phyloP scores from a whole-genome alignment of 2,113 vertebrate genomes.

The Oncorhynchus gorbuscha region DNA sequence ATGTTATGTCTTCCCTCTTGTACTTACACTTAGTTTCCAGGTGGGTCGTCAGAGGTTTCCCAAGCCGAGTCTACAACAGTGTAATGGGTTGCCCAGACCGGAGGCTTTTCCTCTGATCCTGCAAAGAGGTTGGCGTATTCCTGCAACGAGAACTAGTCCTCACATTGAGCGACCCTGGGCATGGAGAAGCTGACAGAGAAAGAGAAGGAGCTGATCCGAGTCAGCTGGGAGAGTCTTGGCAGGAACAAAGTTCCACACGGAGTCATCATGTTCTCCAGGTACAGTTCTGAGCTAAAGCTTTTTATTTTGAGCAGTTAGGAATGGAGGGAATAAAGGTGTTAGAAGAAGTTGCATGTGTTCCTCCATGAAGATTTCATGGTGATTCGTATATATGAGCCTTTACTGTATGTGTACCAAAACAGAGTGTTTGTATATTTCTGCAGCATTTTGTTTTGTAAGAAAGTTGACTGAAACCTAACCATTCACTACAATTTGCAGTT shows the following conservation, averaged over 20 bases:
- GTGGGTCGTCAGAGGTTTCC: conserved; percentile 52
- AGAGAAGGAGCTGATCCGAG: conserved; percentile 86
- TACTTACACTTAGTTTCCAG: conserved; percentile 60
- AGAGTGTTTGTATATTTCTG: background rate
- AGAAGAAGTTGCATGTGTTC: background rate
- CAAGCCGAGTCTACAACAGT: conserved; percentile 36
- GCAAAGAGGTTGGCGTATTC: conserved; percentile 13
- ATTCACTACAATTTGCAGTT: background rate
- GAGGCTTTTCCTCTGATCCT: conserved; percentile 42
- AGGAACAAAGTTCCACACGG: conserved; percentile 89
- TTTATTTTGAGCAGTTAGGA: conserved; percentile 1
- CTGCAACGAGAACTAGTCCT: conserved; percentile 7
- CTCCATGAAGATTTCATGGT: too few species aligned
- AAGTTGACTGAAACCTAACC: background rate
- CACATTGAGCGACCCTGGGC: conserved; percentile 32
- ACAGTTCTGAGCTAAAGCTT: conserved; percentile 23
- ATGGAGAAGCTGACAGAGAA: conserved; percentile 76
- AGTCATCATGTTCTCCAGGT: conserved; percentile 88
- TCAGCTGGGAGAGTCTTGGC: conserved; percentile 88
- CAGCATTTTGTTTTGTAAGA: background rate
- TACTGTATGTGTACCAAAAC: background rate
- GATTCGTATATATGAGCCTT: background rate
- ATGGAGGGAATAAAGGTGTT: background rate
- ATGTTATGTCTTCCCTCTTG: background rate
- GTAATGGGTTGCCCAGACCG: conserved; percentile 44